A percentile compares a stretch with the other conserved stretches of the same genome.
These are phyloP conservation scores for Parotocinclus haroldoi DNA, from an alignment of 2,797 vertebrate species.

Conservation along the genomic window DNA sequence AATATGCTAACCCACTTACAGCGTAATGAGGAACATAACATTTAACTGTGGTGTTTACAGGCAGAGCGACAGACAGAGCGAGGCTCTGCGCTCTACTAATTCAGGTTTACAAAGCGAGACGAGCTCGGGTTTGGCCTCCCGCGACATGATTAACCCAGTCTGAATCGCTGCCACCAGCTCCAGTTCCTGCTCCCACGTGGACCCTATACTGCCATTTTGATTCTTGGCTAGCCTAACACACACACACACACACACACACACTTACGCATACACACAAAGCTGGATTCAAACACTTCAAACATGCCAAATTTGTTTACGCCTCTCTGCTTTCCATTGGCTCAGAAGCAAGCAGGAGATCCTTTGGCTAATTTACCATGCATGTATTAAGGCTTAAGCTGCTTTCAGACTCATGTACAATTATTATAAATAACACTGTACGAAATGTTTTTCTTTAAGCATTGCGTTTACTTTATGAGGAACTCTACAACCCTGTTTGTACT, in stretches of 20 bases:
- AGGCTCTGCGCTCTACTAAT: constrained; percentile 44
- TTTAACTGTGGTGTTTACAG: constrained; percentile 68
- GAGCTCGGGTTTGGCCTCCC: constrained; percentile 25
- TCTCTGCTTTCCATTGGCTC: constrained; percentile 36
- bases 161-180: constrained; percentile 23
- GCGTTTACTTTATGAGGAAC: too few species aligned
- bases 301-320: constrained; percentile 36
- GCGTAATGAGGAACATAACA: constrained; percentile 60
- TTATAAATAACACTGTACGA: too few species aligned
- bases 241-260: constrained; percentile 7
- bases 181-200: constrained; percentile 27
- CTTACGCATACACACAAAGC: constrained; percentile 20
- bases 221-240: constrained; percentile 22
- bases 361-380: too few species aligned
- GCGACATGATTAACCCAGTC: constrained; percentile 42
- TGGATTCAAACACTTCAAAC: background rate
- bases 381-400: too few species aligned
- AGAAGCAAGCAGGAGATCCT: background rate
- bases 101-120: constrained; percentile 47
- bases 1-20: constrained; percentile 63
- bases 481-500: too few species aligned
- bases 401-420: too few species aligned
- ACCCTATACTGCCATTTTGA: constrained; percentile 39
- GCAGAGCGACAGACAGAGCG: constrained; percentile 51
- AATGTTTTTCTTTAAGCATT: too few species aligned